Evolutionary conservation across 2,113 vertebrate species (phyloP).

Genomic region (Recurvirostra avosetta): DNA sequence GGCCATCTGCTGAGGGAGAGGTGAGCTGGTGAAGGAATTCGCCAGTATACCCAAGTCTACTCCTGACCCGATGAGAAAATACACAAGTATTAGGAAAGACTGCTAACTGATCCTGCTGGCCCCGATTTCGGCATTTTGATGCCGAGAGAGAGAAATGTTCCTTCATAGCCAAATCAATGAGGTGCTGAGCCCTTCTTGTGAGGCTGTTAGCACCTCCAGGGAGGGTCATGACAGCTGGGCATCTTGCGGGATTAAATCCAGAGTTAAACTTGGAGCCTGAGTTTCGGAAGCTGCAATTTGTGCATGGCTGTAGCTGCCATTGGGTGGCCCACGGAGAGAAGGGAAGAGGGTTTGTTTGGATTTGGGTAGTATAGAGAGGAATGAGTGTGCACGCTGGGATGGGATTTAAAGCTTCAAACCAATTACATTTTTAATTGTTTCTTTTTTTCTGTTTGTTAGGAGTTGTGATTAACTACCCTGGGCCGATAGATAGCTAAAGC

Average conservation of each 20-base stretch:
- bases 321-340: not conserved
- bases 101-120: not conserved
- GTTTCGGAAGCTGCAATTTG: not conserved
- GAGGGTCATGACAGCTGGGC: not conserved
- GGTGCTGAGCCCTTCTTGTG: not conserved
- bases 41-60: not conserved
- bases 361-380: not conserved
- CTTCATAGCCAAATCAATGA: not conserved
- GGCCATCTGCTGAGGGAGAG: not conserved
- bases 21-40: not conserved
- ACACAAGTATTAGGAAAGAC: not conserved
- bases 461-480: constrained; percentile 24
- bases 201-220: not conserved
- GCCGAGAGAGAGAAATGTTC: not conserved
- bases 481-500: not conserved
- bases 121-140: not conserved
- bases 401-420: constrained; percentile 58
- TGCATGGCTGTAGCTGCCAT: not conserved
- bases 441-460: constrained; percentile 37
- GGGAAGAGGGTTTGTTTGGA: not conserved
- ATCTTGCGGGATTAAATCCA: not conserved
- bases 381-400: constrained; percentile 19
- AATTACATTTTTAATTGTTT: constrained; percentile 58
- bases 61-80: not conserved
- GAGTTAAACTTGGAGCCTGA: not conserved